phyloP scores from a whole-genome alignment of 1,140 invertebrate species.

The Platyscapa corneri region DNA sequence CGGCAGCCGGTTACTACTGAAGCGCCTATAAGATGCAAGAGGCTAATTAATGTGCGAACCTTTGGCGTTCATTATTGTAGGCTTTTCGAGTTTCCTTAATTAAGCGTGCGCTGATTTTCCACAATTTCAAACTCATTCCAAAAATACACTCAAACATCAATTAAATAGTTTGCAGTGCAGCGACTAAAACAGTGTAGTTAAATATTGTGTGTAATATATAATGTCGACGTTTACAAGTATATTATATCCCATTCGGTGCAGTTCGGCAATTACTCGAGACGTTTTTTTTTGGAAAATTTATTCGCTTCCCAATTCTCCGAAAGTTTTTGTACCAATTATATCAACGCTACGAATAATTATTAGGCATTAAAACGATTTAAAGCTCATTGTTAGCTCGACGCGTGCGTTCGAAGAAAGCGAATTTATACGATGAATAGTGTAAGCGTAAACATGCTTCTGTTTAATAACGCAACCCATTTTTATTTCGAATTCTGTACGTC shows the following conservation, averaged over 20 bases:
- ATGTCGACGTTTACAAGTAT: constrained; percentile 15
- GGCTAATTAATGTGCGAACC: constrained; percentile 29
- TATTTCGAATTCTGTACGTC: too few relatives aligned
- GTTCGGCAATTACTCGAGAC: background rate
- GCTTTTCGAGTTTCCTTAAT: constrained; percentile 11
- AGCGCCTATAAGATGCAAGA: constrained; percentile 16
- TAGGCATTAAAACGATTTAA: too few relatives aligned
- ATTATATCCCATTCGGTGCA: background rate
- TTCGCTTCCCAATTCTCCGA: background rate
- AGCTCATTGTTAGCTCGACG: too few relatives aligned
- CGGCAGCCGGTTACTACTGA: background rate
- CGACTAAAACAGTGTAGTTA: background rate
- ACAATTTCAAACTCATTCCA: background rate
- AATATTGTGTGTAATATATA: background rate
- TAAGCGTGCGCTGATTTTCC: constrained; percentile 2
- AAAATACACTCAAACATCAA: background rate
- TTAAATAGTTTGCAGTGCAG: background rate
- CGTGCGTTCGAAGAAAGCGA: too few relatives aligned
- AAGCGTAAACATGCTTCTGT: too few relatives aligned
- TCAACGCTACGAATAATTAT: too few relatives aligned
- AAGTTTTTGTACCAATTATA: too few relatives aligned
- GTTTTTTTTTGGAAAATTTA: background rate
- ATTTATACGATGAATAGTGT: too few relatives aligned
- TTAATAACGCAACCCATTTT: too few relatives aligned
- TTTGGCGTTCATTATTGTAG: constrained; percentile 11